Evolutionary conservation across 2,113 vertebrate species (phyloP), one percentile per base, ranked within the genome.

Genomic region (Halcyon malimbica): DNA sequence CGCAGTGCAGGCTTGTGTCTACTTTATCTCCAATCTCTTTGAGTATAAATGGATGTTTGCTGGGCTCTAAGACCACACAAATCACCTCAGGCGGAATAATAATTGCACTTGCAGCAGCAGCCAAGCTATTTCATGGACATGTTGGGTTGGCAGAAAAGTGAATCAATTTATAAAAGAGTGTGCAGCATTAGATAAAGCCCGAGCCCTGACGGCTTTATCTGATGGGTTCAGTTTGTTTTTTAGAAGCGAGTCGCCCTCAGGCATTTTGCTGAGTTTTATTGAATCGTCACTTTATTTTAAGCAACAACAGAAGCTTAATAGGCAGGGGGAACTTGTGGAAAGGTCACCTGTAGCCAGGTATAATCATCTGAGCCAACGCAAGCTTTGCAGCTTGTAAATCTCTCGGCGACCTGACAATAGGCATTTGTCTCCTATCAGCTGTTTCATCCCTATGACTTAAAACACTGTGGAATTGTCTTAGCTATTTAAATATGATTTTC

Each of bases 141-240:
- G 96, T 89, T 94, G 83, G 96, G 91, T 59, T 95, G 96, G 95
- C 94, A 97, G 97, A 96, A 95, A 96, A 97, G 95, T 57, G 96
- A 98, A 98, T 98, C 97, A 96, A 97, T 98, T 98, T 98, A 96
- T 87, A 95, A 97, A 98, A 96, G 90, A 93, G 93, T 91, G 95
- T 97, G 96, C 92, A 96, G 94, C 24, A 15, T 95, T 97, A 97
- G 97, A 98, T 97, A 97, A 98, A 98, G 93, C 79, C 74, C 69
- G 68, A 87, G 74, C 88, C 89, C 88, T 93, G 88, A 95, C 44
- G 37, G 95, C 87, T 97, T 98, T 97, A 98, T 97, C 97, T 97
- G 97, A 98, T 95, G 79, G 62, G 28, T 94, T 97, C 93, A 73
- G 93, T 95, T 97, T 97, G 94, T 97, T 98, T 50, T 96, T 96